phyloP scores from a whole-genome alignment of 2,888 invertebrate genomes.

The Euproctis similis region DNA sequence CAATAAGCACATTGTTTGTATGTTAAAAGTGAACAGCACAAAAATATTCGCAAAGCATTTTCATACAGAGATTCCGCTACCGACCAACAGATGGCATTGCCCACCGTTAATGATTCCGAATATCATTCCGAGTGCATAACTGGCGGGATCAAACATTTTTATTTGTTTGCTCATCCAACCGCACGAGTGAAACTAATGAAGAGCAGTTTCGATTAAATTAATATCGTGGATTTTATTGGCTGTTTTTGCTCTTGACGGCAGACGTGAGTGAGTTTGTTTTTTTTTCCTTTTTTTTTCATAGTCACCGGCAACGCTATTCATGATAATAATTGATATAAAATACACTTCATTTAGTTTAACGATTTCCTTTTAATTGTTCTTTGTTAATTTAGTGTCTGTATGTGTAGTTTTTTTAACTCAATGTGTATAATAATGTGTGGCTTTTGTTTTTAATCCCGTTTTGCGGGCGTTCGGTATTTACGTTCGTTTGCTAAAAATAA shows the following conservation, averaged over 20 bases:
- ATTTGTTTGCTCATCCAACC: constrained; percentile 68
- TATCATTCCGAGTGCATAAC: constrained; percentile 57
- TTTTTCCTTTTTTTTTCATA: constrained; percentile 44
- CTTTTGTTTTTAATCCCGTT: no score
- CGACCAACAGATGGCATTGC: constrained; percentile 33
- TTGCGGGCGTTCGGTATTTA: no score
- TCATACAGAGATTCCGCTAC: constrained; percentile 8
- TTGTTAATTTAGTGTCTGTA: constrained; percentile 19
- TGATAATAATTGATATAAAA: constrained; percentile 50
- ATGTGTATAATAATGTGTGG: no score
- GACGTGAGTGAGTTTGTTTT: constrained; percentile 36
- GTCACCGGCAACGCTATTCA: constrained; percentile 28
- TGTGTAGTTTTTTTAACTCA: no score
- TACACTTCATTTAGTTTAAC: constrained; percentile 49
- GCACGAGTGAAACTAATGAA: constrained; percentile 69
- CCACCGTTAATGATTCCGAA: constrained; percentile 59
- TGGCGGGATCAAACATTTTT: constrained; percentile 69
- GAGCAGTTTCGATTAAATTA: constrained; percentile 69
- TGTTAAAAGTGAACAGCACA: no score
- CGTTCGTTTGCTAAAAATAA: no score
- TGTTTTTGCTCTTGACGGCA: constrained; percentile 38
- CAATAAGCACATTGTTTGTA: no score
- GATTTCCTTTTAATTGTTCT: constrained; percentile 33
- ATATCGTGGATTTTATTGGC: constrained; percentile 59
- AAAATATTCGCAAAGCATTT: no score